Evolutionary conservation across 1,140 invertebrate species (phyloP).

Genomic region (Drosophila yakuba): DNA sequence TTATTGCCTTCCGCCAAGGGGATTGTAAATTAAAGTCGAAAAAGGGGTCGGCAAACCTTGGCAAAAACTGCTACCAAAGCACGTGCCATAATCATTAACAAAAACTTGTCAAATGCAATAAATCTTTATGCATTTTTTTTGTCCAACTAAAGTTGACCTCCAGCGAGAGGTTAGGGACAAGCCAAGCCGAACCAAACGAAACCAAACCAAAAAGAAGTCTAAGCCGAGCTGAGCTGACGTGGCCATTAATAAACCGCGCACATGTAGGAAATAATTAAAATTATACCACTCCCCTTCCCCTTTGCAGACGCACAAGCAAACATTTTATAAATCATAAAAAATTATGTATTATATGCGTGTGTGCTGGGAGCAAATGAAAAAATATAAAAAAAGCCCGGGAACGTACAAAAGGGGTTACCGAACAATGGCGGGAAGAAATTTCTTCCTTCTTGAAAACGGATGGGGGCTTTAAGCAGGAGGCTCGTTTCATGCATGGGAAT

Average conservation of each 20-base stretch:
- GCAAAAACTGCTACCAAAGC: conserved; percentile 42
- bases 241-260: conserved; percentile 67
- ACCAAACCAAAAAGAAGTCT: neutral
- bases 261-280: conserved; percentile 80
- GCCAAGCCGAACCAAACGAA: neutral
- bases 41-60: conserved; percentile 46
- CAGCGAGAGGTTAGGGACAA: conserved; percentile 6
- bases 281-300: conserved; percentile 11
- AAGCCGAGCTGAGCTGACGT: conserved; percentile 44
- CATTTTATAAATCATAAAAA: conserved; percentile 81
- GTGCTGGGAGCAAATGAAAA: conserved; percentile 23
- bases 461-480: conserved; percentile 21
- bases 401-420: conserved; percentile 22
- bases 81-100: conserved; percentile 53
- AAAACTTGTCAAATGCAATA: conserved; percentile 60
- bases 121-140: conserved; percentile 59
- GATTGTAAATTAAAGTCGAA: conserved; percentile 29
- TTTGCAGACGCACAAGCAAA: conserved; percentile 18
- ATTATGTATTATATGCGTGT: conserved; percentile 77
- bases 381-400: conserved; percentile 1
- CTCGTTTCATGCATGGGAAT: conserved; percentile 76
- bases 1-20: conserved; percentile 2
- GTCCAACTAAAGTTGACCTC: conserved; percentile 48
- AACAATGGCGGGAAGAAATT: conserved; percentile 33
- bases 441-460: neutral